Evolutionary conservation across 2,113 vertebrate genomes (phyloP), one percentile per base, ranked within the genome.

Genomic region (Aphyosemion australe): DNA sequence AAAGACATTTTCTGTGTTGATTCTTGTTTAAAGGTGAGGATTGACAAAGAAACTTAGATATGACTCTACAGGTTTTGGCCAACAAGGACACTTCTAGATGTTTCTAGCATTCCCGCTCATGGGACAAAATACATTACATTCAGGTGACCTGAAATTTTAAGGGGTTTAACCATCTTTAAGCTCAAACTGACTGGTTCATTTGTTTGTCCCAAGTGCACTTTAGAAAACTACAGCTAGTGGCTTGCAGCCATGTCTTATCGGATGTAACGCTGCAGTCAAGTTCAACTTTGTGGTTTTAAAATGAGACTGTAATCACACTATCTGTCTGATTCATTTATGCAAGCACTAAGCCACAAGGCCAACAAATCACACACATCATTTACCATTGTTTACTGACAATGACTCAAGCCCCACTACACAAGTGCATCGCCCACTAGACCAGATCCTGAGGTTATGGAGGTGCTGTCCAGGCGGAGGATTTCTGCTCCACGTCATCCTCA

Each of bases 281-380:
- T 42, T 14, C 41, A 46, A 49, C 50, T 15, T 53, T 60, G 21
- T 37, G 10, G 26, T 75, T 37, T 53, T 16, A 34, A 63, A 66
- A 47, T 2, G 2, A 18, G 16, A 34, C 55, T 39, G 11, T 41
- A 74, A 74, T 77, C 72, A 65, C 0, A 1, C 55, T 73, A 64
- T 74, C 68, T 57, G 34, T 31, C 16, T 49, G 18, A 52, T 70
- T 56, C 83, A 77, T 83, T 85, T 84, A 64, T 18, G 76, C 64
- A 84, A 73, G 60, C 50, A 13, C 57, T 63, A 69, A 74, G 73
- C 69, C 77, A 76, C 59, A 80, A 70, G 26, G 46, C 75, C 77
- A 82, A 54, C 62, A 80, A 82, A 87, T 84, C 80, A 78, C 79
- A 79, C 77, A 83, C 19, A 0, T 50, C 41, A 83, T 87, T 89